Percentiles rank a stretch among this genome's conserved stretches.
These are phyloP conservation scores for Brachirus orientalis DNA, from an alignment of 2,113 vertebrate species.

Conservation along the genomic window DNA sequence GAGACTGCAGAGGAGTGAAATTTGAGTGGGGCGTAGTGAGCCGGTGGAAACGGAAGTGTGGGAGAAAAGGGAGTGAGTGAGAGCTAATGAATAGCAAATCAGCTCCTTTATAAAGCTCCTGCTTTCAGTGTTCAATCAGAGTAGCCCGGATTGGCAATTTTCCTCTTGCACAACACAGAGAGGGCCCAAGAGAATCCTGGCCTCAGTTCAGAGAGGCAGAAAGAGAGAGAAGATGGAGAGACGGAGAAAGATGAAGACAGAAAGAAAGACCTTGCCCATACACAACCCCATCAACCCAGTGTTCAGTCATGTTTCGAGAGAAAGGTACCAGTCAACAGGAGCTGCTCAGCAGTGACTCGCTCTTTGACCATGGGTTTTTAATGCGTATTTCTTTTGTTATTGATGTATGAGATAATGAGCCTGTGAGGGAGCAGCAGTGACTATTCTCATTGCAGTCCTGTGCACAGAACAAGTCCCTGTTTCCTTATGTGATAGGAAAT, in stretches of 20 bases:
- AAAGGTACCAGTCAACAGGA: slow-evolving; percentile 54
- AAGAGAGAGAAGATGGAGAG: slow-evolving; percentile 2
- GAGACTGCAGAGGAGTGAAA: too few species aligned
- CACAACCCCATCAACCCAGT: slow-evolving; percentile 29
- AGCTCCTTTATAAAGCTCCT: slow-evolving; percentile 78
- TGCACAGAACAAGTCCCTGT: slow-evolving; percentile 47
- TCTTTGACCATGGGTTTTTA: slow-evolving; percentile 49
- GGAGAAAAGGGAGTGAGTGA: slow-evolving; percentile 58
- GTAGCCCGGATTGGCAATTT: slow-evolving; percentile 77
- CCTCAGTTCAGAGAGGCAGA: slow-evolving; percentile 58
- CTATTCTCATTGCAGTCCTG: slow-evolving; percentile 25
- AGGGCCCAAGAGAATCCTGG: slow-evolving; percentile 67
- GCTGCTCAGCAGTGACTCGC: slow-evolving; percentile 42
- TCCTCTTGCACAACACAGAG: slow-evolving; percentile 75
- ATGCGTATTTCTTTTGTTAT: slow-evolving; percentile 17
- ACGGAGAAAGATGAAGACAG: slow-evolving; percentile 37
- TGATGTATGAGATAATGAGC: slow-evolving; percentile 49
- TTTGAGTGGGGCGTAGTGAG: slow-evolving; percentile 53
- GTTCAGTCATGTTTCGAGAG: slow-evolving; percentile 59
- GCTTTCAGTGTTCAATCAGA: slow-evolving; percentile 80
- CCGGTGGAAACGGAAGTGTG: slow-evolving; percentile 50
- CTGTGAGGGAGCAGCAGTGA: slow-evolving; percentile 11
- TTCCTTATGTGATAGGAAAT: slow-evolving; percentile 44
- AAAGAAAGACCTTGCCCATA: slow-evolving; percentile 32
- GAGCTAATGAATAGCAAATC: slow-evolving; percentile 82